These are phyloP conservation scores for Tretioscincus oriximinensis DNA, from an alignment of 2,113 vertebrate species.

Conservation along the genomic window DNA sequence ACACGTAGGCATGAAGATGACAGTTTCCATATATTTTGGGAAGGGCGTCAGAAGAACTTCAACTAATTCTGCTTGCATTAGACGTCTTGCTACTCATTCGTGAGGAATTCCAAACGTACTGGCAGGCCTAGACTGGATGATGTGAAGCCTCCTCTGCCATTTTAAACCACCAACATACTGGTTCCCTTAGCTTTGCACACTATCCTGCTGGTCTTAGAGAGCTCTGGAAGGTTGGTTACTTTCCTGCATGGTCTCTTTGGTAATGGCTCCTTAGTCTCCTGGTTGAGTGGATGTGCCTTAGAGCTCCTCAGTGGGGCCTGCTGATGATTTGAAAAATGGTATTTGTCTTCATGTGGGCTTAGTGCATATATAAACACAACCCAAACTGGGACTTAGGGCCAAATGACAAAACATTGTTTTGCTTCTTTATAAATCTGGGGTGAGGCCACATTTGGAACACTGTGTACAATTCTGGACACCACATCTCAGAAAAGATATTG, in stretches of 20 bases:
- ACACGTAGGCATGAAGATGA: background rate
- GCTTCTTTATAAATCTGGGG: too few relatives aligned
- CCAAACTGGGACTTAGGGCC: too few relatives aligned
- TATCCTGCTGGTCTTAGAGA: background rate
- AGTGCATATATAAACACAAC: background rate
- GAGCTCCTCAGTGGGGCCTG: background rate
- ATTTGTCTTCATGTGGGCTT: background rate
- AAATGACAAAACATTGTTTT: too few relatives aligned
- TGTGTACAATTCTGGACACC: too few relatives aligned
- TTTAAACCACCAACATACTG: background rate
- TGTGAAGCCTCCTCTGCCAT: background rate
- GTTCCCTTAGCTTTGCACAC: background rate
- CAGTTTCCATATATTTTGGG: too few relatives aligned
- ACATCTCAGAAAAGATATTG: too few relatives aligned
- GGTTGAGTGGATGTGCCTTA: background rate
- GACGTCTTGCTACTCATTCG: background rate
- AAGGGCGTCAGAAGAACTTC: background rate
- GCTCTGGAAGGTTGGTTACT: too few relatives aligned
- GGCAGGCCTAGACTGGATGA: background rate
- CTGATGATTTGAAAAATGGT: background rate
- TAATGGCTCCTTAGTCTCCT: background rate
- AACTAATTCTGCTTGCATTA: background rate
- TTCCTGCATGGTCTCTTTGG: too few relatives aligned
- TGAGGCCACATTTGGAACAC: too few relatives aligned
- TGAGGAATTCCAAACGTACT: background rate